These are phyloP conservation scores for Eupsittula cactorum DNA, from an alignment of 2,113 vertebrate genomes.

Conservation along the genomic window DNA sequence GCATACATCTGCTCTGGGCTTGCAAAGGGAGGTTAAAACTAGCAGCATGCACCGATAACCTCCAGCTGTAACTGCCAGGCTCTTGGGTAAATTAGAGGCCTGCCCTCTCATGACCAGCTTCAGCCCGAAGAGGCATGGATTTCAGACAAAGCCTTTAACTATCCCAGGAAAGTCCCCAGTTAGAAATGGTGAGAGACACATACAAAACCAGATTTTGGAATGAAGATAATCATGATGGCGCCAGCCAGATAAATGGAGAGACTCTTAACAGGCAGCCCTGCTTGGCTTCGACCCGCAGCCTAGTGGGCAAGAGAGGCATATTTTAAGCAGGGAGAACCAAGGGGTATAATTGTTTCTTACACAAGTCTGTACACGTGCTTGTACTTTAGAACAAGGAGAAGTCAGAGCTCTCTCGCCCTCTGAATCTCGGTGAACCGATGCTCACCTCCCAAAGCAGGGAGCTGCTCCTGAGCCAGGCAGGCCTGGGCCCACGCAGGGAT, in stretches of 20 bases:
- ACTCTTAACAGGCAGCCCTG: background rate
- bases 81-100: background rate
- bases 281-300: background rate
- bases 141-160: background rate
- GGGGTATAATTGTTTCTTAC: background rate
- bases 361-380: background rate
- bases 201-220: background rate
- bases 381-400: conserved; percentile 1
- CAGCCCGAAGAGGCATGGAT: background rate
- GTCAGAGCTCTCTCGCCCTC: background rate
- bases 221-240: background rate
- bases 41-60: background rate
- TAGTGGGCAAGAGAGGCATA: background rate
- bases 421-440: background rate
- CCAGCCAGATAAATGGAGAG: background rate
- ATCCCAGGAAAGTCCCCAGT: background rate
- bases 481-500: background rate
- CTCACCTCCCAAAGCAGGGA: background rate
- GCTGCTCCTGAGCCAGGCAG: background rate
- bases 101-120: background rate
- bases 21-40: background rate
- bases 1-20: background rate
- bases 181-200: background rate
- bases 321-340: background rate
- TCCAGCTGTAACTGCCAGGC: background rate